Conservation (phyloP, 2,888 invertebrate species). For the Drosophila anceps region DNA sequence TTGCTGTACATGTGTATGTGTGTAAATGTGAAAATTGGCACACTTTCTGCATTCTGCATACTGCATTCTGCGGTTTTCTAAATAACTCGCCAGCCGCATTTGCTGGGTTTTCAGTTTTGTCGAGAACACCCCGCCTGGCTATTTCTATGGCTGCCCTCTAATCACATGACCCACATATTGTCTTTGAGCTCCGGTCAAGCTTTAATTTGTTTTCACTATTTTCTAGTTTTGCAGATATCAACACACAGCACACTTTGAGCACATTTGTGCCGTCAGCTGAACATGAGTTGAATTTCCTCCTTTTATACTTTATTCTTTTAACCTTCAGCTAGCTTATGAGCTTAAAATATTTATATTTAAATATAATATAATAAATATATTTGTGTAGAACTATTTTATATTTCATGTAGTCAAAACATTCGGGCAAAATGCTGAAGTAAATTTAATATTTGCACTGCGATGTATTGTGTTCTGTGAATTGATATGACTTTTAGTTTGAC, state of each 20-base stretch:
- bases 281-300: neutral
- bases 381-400: neutral
- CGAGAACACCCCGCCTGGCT: constrained; percentile 24
- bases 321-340: neutral
- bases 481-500: neutral
- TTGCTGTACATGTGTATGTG: constrained; percentile 18
- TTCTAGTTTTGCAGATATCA: constrained; percentile 31
- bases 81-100: constrained; percentile 68
- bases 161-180: constrained; percentile 51
- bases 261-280: constrained; percentile 34
- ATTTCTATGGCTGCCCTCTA: constrained; percentile 69
- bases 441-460: neutral
- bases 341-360: neutral
- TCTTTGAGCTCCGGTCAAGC: constrained; percentile 43
- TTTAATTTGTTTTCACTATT: constrained; percentile 15
- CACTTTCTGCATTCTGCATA: constrained; percentile 55
- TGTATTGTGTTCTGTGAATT: neutral
- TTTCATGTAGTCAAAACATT: neutral
- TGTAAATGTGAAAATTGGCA: constrained; percentile 59
- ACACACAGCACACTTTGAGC: constrained; percentile 19
- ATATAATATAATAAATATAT: neutral
- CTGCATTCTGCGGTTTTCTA: constrained; percentile 78
- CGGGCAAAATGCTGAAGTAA: neutral
- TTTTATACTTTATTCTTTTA: neutral
- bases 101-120: constrained; percentile 53